Evolutionary conservation across 1,140 invertebrate species (phyloP).

Genomic region (Bombus ignitus): DNA sequence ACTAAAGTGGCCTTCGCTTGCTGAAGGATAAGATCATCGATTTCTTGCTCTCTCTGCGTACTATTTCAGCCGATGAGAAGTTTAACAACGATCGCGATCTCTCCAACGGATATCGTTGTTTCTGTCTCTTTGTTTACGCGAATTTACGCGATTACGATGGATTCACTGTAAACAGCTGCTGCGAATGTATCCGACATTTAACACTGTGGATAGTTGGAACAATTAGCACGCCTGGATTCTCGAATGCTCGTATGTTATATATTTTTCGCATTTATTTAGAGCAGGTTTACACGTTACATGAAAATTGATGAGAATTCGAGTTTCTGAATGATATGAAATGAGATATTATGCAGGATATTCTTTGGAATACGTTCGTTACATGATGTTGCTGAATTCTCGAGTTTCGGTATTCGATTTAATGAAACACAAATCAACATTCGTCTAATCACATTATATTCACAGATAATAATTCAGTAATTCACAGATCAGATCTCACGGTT

Average conservation of each 20-base stretch:
- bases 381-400: not conserved
- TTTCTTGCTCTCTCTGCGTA: not conserved
- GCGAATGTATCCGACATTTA: not conserved
- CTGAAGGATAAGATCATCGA: constrained; percentile 29
- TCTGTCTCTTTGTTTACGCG: not conserved
- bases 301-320: not conserved
- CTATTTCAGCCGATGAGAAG: not conserved
- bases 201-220: not conserved
- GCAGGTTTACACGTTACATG: not conserved
- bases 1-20: constrained; percentile 24
- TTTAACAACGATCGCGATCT: not conserved
- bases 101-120: not conserved
- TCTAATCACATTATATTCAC: not conserved
- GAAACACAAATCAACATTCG: not conserved
- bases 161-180: not conserved
- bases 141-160: not conserved
- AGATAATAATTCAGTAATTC: not conserved
- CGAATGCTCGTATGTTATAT: not conserved
- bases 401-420: not conserved
- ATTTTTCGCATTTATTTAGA: not conserved
- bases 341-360: not conserved
- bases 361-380: too few relatives aligned
- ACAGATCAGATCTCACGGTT: not conserved
- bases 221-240: not conserved
- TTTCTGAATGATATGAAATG: not conserved